Evolutionary conservation across 2,113 vertebrate species (phyloP).

Genomic region (Protobothrops mucrosquamatus): DNA sequence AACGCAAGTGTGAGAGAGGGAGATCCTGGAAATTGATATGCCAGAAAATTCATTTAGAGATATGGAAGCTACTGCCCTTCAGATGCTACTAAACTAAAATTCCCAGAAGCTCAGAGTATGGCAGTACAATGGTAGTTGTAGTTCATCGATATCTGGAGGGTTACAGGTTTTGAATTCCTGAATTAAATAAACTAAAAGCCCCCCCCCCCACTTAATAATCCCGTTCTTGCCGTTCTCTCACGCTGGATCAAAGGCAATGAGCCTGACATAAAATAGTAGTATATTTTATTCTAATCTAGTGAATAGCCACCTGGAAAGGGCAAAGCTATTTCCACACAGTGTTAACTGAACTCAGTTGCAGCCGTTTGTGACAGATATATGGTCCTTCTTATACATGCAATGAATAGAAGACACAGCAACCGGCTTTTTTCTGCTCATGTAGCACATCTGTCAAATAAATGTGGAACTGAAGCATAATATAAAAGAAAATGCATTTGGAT

Average conservation of each 20-base stretch:
- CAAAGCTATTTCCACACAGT: conserved; percentile 15
- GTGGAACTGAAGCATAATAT: conserved; percentile 17
- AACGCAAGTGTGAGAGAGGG: too few species aligned
- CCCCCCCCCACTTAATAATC: background rate
- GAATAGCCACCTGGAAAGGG: conserved; percentile 28
- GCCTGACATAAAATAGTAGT: background rate
- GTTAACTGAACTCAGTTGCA: conserved; percentile 11
- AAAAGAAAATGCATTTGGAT: conserved; percentile 25
- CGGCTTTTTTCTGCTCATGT: conserved; percentile 22
- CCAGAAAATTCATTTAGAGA: background rate
- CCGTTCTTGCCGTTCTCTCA: background rate
- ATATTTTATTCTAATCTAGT: background rate
- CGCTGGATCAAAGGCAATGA: background rate
- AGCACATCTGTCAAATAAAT: conserved; percentile 7
- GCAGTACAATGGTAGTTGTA: background rate
- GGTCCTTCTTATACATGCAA: conserved; percentile 11
- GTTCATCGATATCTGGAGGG: background rate
- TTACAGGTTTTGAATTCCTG: background rate
- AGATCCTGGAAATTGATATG: background rate
- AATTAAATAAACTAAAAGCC: background rate
- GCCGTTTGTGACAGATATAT: conserved; percentile 19
- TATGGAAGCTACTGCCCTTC: background rate
- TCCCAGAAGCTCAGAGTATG: background rate
- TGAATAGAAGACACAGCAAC: conserved; percentile 37
- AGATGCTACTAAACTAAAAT: background rate